Conservation (phyloP, 2,797 vertebrate genomes). For the Brachyrhaphis roseni region DNA sequence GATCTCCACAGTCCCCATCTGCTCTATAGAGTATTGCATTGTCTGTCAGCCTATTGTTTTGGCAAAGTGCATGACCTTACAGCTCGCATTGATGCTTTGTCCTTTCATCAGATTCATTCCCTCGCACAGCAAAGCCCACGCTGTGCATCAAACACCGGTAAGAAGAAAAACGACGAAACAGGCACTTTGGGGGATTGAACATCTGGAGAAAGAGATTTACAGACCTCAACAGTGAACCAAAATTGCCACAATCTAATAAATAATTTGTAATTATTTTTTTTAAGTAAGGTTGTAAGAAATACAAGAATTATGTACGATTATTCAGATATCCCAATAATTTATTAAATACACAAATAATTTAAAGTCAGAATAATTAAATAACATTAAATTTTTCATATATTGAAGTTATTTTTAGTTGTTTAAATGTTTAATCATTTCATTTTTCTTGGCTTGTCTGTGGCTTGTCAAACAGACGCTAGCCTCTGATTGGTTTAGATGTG, state of each 20-base stretch:
- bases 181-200: conserved; percentile 1
- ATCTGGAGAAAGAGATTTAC: background rate
- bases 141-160: background rate
- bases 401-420: background rate
- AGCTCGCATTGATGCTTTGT: background rate
- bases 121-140: background rate
- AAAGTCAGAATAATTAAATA: background rate
- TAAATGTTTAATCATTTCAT: background rate
- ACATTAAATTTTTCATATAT: background rate
- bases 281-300: background rate
- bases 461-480: background rate
- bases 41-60: conserved; percentile 6
- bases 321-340: background rate
- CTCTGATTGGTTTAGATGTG: background rate
- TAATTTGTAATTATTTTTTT: background rate
- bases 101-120: background rate
- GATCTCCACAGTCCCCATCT: background rate
- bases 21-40: conserved; percentile 1
- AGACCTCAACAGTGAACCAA: background rate
- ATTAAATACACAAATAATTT: background rate
- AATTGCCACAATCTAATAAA: background rate
- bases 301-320: background rate
- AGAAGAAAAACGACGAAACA: background rate
- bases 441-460: background rate
- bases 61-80: background rate